Evolutionary conservation across 2,113 vertebrate genomes (phyloP), one percentile per base, ranked within the genome.

Genomic region (Chloropsis hardwickii): DNA sequence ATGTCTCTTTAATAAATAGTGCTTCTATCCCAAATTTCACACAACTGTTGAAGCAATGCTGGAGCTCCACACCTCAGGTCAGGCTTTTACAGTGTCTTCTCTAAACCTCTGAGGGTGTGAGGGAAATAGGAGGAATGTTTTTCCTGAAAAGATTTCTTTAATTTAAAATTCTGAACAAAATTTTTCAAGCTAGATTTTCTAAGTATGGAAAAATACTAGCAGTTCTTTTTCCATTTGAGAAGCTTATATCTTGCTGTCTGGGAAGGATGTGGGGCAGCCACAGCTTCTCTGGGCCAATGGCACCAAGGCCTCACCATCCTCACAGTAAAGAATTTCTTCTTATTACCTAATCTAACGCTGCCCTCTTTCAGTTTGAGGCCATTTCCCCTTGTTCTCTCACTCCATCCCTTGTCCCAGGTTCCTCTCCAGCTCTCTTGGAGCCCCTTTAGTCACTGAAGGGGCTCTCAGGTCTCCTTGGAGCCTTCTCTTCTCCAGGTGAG

Each of bases 221-320:
- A 22, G 17, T 25, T 66, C 2, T 45, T 47, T 62, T 66, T 33
- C 10, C 12, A 40, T 40, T 65, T 72, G 9, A 28, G 39, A 39
- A 37, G 18, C 25, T 31, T 50, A 1, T 62, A 2, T 74, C 22
- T 47, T 82, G 40, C 28, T 86, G 3, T 33, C 21, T 61, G 51
- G 67, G 58, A 33, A 58, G 24, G 47, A n/a, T 78, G n/a, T n/a
- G n/a, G 15, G 13, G n/a, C 28, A 53, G 73, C 23, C 47, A 28
- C 56, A 53, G 6, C n/a, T 39, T 39, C 40, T 78, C 28, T 47
- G 45, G 14, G 28, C 15, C 33, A 39, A 0, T 0, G 0, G 8
- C 48, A 42, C 42, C 35, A 48, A 39, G 10, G 19, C 24, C 42
- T 65, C 71, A 31, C 27, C 44, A 33, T 48, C 25, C 53, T 86